Conservation (phyloP, 2,113 vertebrate species). For the Alexandromys fortis region DNA sequence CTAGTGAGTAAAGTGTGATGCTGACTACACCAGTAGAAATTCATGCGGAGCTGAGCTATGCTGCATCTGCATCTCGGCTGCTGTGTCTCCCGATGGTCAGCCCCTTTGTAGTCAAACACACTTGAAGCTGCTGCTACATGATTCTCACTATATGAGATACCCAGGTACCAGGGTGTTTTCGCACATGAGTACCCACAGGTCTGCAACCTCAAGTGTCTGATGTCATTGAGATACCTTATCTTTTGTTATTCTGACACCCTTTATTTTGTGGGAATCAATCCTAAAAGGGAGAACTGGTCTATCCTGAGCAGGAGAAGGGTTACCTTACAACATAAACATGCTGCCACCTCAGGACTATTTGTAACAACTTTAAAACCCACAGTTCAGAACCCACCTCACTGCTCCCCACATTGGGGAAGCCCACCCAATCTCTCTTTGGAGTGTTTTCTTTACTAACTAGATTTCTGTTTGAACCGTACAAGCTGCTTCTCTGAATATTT, state of each 20-base stretch:
- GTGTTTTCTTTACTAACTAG: background rate
- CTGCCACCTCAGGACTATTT: background rate
- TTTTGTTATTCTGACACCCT: background rate
- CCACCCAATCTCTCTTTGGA: background rate
- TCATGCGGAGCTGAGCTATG: background rate
- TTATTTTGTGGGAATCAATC: background rate
- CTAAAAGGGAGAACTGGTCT: background rate
- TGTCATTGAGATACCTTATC: background rate
- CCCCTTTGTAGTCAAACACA: background rate
- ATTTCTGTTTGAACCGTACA: background rate
- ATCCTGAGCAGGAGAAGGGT: background rate
- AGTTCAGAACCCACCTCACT: background rate
- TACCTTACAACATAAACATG: background rate
- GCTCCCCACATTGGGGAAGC: background rate
- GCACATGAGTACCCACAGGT: background rate
- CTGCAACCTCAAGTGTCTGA: background rate
- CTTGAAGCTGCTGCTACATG: background rate
- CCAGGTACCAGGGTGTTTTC: background rate
- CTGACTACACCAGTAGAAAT: background rate
- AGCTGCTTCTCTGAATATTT: background rate
- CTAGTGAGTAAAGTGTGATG: background rate
- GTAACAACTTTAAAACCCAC: background rate
- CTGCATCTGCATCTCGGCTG: background rate
- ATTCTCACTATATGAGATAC: background rate
- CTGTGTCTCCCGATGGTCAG: background rate